Base-by-base conservation (phyloP, 1,140 invertebrate species). In the Rhagoletis zephyria region DNA sequence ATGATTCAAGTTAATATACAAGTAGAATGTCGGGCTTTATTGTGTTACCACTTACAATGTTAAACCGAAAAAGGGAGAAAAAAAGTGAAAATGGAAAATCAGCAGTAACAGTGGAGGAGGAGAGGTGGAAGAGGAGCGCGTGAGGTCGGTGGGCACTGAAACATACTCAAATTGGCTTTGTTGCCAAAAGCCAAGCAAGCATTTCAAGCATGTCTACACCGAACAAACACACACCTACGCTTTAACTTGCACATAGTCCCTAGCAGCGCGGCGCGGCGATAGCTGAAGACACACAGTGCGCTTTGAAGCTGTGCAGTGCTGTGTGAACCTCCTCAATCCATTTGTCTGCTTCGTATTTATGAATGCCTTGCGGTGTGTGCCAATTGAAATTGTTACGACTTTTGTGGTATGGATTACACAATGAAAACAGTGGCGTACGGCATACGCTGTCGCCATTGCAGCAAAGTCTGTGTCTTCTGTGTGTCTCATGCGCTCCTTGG, bases 341-440 rank as follows among this genome's bases (percentile, higher is more conserved):
- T 7, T n/a, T n/a, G 74, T 81, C 48, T 81, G 74, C 74, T 81
- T 30, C n/a, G 48, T 30, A 30, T 30, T 30, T 56, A n/a, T n/a
- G n/a, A n/a, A n/a, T 81, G 74, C 74, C 74, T 81, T 56, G 48
- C 45, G 48, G 74, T 48, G 45, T 64, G 87, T 70, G 45, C 87
- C 89, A 91, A 89, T 89, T 90, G 90, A 90, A 91, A 92, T 92
- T 91, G 91, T 89, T 91, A 91, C 91, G 90, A 89, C 90, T 90
- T 87, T 89, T 45, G 67, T 51, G 90, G 90, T 91, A 91, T 91
- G 91, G 30, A 92, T 91, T 91, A 91, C 90, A 91, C 60, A 86
- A 16, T 45, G 30, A n/a, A 63, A 14, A 12, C 6, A 56, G 74
- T 4, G 10, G 51, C 51, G 51, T 56, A 45, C 12, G 67, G 10